Conservation (phyloP, 1,140 invertebrate species). For the Zaprionus ornatus region DNA sequence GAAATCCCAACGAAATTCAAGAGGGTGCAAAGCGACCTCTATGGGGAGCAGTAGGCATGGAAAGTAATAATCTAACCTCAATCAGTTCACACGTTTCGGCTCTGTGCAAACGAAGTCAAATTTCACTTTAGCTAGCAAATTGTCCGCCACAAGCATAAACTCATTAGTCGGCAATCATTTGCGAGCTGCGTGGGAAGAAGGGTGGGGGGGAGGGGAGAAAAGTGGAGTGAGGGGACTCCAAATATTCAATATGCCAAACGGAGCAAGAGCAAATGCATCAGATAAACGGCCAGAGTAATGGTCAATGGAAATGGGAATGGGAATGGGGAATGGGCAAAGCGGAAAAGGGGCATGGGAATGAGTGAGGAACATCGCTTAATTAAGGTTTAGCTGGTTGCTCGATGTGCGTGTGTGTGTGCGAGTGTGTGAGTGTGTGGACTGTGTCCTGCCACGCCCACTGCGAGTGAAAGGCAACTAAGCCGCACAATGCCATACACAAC, state of each 20-base stretch:
- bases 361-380: conserved; percentile 36
- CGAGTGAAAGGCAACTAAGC: conserved; percentile 12
- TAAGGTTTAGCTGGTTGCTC: conserved; percentile 39
- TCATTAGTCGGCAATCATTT: conserved; percentile 47
- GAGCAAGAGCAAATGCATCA: conserved; percentile 12
- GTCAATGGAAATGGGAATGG: neutral
- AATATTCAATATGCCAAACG: conserved; percentile 47
- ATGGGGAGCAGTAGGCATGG: neutral
- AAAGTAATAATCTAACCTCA: conserved; percentile 1
- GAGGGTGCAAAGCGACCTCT: neutral
- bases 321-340: neutral
- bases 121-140: conserved; percentile 39
- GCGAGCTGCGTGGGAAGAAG: neutral
- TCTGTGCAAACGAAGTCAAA: conserved; percentile 19
- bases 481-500: conserved; percentile 6
- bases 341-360: neutral
- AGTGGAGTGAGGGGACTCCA: neutral
- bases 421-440: neutral
- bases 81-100: conserved; percentile 16
- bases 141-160: conserved; percentile 46
- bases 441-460: conserved; percentile 12
- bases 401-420: neutral
- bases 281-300: conserved; percentile 12
- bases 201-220: neutral
- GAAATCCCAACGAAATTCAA: too few relatives aligned